Evolutionary conservation across 1,140 invertebrate species (phyloP).

Genomic region (Callitettix versicolor): DNA sequence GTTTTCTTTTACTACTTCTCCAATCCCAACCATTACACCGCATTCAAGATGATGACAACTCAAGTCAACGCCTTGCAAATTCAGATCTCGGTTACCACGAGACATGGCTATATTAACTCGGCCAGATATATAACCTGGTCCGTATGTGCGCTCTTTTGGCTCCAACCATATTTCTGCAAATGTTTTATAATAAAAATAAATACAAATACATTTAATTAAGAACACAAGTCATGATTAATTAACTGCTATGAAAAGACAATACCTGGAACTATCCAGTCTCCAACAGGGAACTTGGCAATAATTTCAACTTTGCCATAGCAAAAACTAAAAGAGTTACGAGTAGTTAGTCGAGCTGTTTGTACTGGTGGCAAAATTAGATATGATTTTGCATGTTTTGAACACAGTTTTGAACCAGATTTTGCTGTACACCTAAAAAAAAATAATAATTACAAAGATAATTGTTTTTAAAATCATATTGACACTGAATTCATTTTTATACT

Average conservation of each 20-base stretch:
- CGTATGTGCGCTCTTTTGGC: constrained; percentile 22
- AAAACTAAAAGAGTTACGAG: constrained; percentile 48
- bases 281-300: constrained; percentile 52
- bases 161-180: constrained; percentile 22
- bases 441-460: too few species aligned
- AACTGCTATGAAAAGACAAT: too few species aligned
- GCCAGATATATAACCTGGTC: constrained; percentile 20
- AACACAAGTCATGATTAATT: too few species aligned
- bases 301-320: constrained; percentile 54
- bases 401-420: background rate
- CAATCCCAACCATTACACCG: constrained; percentile 8
- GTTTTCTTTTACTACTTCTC: background rate
- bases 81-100: constrained; percentile 18
- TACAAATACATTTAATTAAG: too few species aligned
- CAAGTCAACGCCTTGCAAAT: constrained; percentile 4
- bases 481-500: too few species aligned
- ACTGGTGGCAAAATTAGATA: constrained; percentile 39
- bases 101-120: constrained; percentile 19
- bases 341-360: constrained; percentile 52
- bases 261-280: constrained; percentile 67
- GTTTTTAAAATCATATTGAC: too few species aligned
- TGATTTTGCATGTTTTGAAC: background rate
- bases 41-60: constrained; percentile 6
- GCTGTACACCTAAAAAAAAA: too few species aligned
- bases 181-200: too few species aligned